Evolutionary conservation across 2,888 invertebrate species (phyloP), one percentile per base, ranked within the genome.

Genomic region (Polietes domitor): DNA sequence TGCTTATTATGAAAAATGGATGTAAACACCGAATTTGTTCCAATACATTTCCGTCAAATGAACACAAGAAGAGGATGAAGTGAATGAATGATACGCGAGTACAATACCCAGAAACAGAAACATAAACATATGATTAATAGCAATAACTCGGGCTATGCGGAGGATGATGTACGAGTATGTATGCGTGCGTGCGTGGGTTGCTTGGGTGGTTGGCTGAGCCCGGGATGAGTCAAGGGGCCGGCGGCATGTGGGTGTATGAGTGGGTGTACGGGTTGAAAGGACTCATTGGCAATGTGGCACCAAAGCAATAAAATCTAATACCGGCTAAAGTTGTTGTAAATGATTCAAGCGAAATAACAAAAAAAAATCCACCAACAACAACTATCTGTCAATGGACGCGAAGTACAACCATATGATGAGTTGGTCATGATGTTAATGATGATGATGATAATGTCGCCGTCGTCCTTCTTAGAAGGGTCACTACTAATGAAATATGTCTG

Each of bases 111-210:
- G 37, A 28, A 19, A 58, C 68, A 68, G 28, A 32, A 6, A 61
- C 17, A 55, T 28, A 55, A 74, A 73, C 43, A 65, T 77, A 72
- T 79, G 84, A 84, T 84, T 84, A 81, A 84, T 77, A 79, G 72
- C 74, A 78, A 78, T 81, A 65, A 80, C 63, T 71, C 6, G n/a
- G 50, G 21, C 58, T 12, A 58, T 19, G 15, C 15, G 55, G 10
- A 28, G 28, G 28, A 9, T 41, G 43, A 37, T 50, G 26, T 71
- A 32, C 0, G 17, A n/a, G 26, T 32, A 55, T 55, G 32, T 55
- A 71, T 15, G 58, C 26, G 15, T 55, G 47, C n/a, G 47, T 4
- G n/a, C n/a, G 6, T 47, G 15, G n/a, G 4, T 32, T 32, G 9
- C 32, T 32, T n/a, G 32, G 32, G 47, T 47, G 1, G 47, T 47